Percentiles rank a stretch among this genome's conserved stretches.
phyloP scores from a whole-genome alignment of 2,113 vertebrate genomes.

The Pipra filicauda region DNA sequence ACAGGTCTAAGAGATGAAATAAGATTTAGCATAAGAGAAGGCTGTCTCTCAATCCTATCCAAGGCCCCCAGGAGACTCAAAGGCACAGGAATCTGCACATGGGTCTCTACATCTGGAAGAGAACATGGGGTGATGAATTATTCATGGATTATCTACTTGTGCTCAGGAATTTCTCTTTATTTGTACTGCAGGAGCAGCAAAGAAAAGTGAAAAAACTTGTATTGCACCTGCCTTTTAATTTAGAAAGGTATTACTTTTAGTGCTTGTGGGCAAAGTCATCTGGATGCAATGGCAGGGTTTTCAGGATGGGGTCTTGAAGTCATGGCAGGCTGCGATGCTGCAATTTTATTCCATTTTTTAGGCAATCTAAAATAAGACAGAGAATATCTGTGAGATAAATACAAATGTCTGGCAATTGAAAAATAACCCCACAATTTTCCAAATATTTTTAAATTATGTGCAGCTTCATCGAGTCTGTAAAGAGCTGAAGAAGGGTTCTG shows the following conservation, averaged over 20 bases:
- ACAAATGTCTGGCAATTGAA: background rate
- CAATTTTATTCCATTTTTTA: background rate
- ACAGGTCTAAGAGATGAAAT: background rate
- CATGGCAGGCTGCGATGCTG: background rate
- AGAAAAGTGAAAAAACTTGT: background rate
- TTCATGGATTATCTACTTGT: slow-evolving; percentile 49
- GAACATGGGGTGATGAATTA: slow-evolving; percentile 54
- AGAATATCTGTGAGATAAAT: background rate
- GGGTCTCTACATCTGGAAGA: slow-evolving; percentile 64
- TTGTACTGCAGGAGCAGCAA: background rate
- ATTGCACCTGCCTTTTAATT: slow-evolving; percentile 65
- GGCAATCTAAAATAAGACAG: background rate
- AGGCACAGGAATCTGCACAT: background rate
- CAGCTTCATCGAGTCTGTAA: background rate
- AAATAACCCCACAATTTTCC: background rate
- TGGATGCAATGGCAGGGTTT: background rate
- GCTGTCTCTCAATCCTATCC: background rate
- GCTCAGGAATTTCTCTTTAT: slow-evolving; percentile 62
- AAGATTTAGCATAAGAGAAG: background rate
- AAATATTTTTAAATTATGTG: background rate
- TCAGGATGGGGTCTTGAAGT: background rate
- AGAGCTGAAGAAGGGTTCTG: background rate
- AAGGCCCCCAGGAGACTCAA: slow-evolving; percentile 1
- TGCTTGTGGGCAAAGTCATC: slow-evolving; percentile 34
- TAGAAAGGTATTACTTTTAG: slow-evolving; percentile 32